These are phyloP conservation scores for Nothura maculosa DNA, from an alignment of 2,797 vertebrate genomes.

Conservation along the genomic window DNA sequence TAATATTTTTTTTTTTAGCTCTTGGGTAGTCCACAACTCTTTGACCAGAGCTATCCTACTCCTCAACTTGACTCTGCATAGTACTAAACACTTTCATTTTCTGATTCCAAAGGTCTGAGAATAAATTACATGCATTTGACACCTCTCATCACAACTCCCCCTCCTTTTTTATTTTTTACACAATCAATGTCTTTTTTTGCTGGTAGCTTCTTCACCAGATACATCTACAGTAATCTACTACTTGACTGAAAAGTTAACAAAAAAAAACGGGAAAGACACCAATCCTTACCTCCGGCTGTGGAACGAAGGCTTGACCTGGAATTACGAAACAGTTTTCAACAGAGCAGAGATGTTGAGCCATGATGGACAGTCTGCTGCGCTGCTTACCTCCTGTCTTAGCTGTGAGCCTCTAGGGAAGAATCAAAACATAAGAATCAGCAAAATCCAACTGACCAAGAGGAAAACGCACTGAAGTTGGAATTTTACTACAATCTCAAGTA, in stretches of 20 bases:
- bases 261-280: neutral
- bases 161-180: too few relatives aligned
- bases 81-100: neutral
- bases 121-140: neutral
- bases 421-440: neutral
- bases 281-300: constrained; percentile 91
- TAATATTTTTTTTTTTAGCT: neutral
- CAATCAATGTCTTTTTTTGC: neutral
- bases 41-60: neutral
- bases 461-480: neutral
- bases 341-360: constrained; percentile 93
- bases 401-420: constrained; percentile 86
- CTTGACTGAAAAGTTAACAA: neutral
- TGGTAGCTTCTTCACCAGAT: neutral
- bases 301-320: constrained; percentile 93
- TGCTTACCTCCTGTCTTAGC: constrained; percentile 89
- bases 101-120: neutral
- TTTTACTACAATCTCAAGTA: neutral
- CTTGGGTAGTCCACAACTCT: neutral
- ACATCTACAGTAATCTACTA: neutral
- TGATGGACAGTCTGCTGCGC: constrained; percentile 94
- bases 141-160: neutral
- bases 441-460: neutral
- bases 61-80: neutral
- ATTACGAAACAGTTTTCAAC: constrained; percentile 91